phyloP scores from a whole-genome alignment of 35 echinoderm and acorn worm genomes.

The Nesometra sesokonis region DNA sequence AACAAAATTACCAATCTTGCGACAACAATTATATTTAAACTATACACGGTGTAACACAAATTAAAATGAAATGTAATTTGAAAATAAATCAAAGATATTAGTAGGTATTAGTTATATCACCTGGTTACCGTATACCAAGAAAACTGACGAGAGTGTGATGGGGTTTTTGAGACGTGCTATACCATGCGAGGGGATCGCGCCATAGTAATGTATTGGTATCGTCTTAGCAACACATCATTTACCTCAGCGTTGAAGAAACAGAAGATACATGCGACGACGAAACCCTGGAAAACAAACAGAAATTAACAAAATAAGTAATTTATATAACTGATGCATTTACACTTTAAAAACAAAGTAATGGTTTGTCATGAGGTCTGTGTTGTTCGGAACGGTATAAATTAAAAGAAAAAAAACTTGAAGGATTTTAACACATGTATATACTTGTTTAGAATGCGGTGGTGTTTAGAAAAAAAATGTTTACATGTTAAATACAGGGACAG shows the following conservation, averaged over 20 bases:
- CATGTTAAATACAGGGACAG: no score
- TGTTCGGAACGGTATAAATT: no score
- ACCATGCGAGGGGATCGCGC: slow-evolving; percentile 60
- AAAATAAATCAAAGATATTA: neutral
- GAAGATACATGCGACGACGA: slow-evolving; percentile 97
- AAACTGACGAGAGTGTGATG: neutral
- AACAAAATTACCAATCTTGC: no score
- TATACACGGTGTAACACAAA: no score
- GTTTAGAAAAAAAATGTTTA: no score
- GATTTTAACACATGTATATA: no score
- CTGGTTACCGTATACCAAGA: neutral
- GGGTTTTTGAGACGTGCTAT: slow-evolving; percentile 3
- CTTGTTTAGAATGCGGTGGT: no score
- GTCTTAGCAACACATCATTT: slow-evolving; percentile 81
- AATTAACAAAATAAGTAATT: neutral
- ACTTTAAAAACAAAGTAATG: no score
- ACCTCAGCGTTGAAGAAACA: slow-evolving; percentile 99
- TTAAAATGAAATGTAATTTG: neutral
- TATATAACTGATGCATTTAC: no score
- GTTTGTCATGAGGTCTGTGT: no score
- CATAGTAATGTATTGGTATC: slow-evolving; percentile 69
- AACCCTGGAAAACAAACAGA: slow-evolving; percentile 58
- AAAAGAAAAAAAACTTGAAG: no score
- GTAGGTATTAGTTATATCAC: neutral
- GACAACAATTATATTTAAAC: no score